Conservation (phyloP, 2,113 vertebrate genomes). For the Lampris megalopsis region DNA sequence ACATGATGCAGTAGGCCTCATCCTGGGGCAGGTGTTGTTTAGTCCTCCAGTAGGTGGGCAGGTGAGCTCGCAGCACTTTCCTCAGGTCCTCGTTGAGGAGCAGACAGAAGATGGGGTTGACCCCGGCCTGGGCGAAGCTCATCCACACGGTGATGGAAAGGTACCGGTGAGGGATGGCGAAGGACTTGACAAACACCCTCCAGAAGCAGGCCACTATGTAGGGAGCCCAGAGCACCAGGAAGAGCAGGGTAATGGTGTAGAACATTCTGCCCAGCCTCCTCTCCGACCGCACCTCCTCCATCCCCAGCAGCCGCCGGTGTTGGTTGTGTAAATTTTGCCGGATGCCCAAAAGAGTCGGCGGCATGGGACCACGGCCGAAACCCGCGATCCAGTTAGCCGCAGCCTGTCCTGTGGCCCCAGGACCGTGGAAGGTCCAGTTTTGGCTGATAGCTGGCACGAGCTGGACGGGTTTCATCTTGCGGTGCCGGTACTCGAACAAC, state of each 20-base stretch:
- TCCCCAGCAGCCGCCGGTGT: slow-evolving; percentile 91
- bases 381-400: slow-evolving; percentile 96
- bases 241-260: slow-evolving; percentile 93
- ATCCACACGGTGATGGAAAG: slow-evolving; percentile 95
- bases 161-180: slow-evolving; percentile 90
- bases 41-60: slow-evolving; percentile 93
- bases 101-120: slow-evolving; percentile 95
- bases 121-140: slow-evolving; percentile 94
- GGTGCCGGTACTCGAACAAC: slow-evolving; percentile 93
- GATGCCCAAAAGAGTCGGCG: slow-evolving; percentile 93
- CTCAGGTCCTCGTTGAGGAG: slow-evolving; percentile 95
- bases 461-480: slow-evolving; percentile 96
- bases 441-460: slow-evolving; percentile 95
- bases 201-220: slow-evolving; percentile 96
- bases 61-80: slow-evolving; percentile 91
- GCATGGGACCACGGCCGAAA: slow-evolving; percentile 94
- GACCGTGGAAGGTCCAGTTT: slow-evolving; percentile 97
- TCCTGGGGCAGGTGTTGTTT: slow-evolving; percentile 91
- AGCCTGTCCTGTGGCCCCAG: slow-evolving; percentile 93
- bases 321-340: slow-evolving; percentile 92
- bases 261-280: slow-evolving; percentile 95
- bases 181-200: slow-evolving; percentile 94
- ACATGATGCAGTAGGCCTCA: slow-evolving; percentile 96
- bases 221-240: slow-evolving; percentile 94
- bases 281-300: slow-evolving; percentile 95